Evolutionary conservation across 2,888 invertebrate species (phyloP).

Genomic region (Polydrusus cervinus): DNA sequence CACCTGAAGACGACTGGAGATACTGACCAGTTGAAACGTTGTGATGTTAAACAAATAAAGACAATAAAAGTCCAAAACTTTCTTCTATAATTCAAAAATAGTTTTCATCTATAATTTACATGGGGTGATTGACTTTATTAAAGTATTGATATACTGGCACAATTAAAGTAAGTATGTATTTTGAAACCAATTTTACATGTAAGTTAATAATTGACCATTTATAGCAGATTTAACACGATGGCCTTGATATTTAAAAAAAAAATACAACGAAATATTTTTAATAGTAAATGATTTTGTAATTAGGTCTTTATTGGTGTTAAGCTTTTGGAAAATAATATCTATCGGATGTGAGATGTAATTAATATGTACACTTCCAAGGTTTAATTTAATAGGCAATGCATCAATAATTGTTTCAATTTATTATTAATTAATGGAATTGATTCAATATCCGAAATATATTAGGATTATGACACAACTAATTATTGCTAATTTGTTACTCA

Average conservation of each 20-base stretch:
- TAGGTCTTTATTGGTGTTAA: background rate
- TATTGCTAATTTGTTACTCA: constrained; percentile 1
- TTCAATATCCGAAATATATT: background rate
- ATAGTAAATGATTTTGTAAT: constrained; percentile 6
- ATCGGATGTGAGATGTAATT: background rate
- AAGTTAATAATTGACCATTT: background rate
- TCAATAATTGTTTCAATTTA: constrained; percentile 2
- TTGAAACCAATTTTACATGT: background rate
- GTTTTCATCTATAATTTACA: too few relatives aligned
- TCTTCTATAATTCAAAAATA: too few relatives aligned
- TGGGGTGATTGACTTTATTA: too few relatives aligned
- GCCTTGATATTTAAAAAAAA: constrained; percentile 18
- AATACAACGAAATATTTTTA: constrained; percentile 17
- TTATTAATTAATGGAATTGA: background rate
- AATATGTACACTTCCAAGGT: background rate
- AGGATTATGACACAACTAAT: background rate
- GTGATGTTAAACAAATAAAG: too few relatives aligned
- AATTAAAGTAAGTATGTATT: too few relatives aligned
- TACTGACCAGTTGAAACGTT: too few relatives aligned
- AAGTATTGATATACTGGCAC: too few relatives aligned
- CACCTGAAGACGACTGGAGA: too few relatives aligned
- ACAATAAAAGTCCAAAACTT: too few relatives aligned
- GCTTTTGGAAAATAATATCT: constrained; percentile 1
- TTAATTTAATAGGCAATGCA: background rate
- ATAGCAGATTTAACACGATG: constrained; percentile 3